These are phyloP conservation scores for Ceratitis capitata DNA, from an alignment of 1,140 invertebrate species.

Conservation along the genomic window DNA sequence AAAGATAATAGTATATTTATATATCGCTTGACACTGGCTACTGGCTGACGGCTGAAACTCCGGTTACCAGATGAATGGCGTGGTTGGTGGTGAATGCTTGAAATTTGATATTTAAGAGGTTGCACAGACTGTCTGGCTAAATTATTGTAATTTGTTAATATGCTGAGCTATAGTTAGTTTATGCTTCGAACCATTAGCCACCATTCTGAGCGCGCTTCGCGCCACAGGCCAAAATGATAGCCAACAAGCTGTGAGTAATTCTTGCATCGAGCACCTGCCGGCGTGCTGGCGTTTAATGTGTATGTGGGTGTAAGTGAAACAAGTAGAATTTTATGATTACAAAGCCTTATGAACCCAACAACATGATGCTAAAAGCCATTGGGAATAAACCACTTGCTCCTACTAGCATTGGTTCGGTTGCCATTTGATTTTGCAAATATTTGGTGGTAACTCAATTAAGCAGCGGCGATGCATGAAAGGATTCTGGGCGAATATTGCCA, in stretches of 20 bases:
- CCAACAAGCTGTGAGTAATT: not conserved
- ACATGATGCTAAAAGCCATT: not conserved
- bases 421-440: no score
- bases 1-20: not conserved
- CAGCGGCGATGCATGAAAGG: conserved; percentile 11
- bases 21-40: not conserved
- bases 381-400: not conserved
- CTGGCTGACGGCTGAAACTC: not conserved
- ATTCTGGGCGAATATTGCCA: not conserved
- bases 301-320: not conserved
- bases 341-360: not conserved
- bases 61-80: not conserved
- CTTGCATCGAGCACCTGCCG: not conserved
- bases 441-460: conserved; percentile 28
- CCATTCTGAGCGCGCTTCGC: not conserved
- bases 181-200: not conserved
- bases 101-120: not conserved
- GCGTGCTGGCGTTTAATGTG: not conserved
- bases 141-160: conserved; percentile 5
- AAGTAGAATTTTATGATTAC: not conserved
- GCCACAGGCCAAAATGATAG: not conserved
- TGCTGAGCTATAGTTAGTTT: no score
- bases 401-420: no score
- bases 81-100: not conserved
- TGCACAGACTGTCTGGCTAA: not conserved